phyloP scores from a whole-genome alignment of 2,888 invertebrate species.

The Dasypolia templi region DNA sequence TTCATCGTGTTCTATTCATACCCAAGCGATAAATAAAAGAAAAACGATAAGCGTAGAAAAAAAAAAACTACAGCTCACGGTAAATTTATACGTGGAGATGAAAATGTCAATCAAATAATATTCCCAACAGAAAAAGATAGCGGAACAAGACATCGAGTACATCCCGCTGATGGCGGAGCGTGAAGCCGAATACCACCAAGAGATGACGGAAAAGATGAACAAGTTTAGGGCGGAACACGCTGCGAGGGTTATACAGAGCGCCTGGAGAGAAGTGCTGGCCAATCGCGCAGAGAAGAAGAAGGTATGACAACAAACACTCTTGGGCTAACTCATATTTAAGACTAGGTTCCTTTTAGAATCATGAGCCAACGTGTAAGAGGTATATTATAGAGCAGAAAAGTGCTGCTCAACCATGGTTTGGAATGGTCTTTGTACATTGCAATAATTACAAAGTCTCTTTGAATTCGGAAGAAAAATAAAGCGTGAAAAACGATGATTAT shows the following conservation, averaged over 20 bases:
- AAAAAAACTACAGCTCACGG: no score
- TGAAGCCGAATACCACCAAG: conserved; percentile 89
- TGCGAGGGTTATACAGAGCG: conserved; percentile 83
- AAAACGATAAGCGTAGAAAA: no score
- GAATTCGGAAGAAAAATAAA: background rate
- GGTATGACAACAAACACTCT: conserved; percentile 69
- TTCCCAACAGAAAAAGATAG: conserved; percentile 80
- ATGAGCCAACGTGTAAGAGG: background rate
- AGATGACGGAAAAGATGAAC: conserved; percentile 88
- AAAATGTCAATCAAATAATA: background rate
- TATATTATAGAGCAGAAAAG: background rate
- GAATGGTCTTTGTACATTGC: background rate
- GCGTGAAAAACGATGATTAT: background rate
- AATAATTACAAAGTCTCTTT: background rate
- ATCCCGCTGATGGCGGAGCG: conserved; percentile 90
- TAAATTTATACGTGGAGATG: background rate
- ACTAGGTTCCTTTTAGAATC: background rate
- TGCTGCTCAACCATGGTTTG: background rate
- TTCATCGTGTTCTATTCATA: background rate
- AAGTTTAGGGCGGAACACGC: conserved; percentile 84
- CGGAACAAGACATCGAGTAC: conserved; percentile 90
- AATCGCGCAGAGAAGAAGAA: conserved; percentile 85
- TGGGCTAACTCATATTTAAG: background rate
- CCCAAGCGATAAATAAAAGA: background rate
- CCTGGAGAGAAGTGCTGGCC: conserved; percentile 83